Percentiles rank a stretch among this genome's conserved stretches.
Evolutionary conservation across 2,888 invertebrate species (phyloP).

Genomic region (Patella caerulea): DNA sequence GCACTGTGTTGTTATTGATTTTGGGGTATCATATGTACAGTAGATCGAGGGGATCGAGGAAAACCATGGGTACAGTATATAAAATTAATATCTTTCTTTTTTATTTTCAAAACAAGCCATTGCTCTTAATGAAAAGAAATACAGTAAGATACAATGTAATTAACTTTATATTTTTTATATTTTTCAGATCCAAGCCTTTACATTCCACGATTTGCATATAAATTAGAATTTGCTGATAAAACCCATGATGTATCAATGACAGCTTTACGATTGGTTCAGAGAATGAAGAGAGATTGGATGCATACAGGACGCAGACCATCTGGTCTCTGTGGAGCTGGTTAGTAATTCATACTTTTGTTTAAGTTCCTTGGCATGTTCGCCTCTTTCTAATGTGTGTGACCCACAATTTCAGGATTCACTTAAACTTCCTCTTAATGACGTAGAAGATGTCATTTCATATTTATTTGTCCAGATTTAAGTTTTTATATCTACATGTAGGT

Average conservation of each 20-base stretch:
- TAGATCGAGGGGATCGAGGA: too few relatives aligned
- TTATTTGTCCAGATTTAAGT: too few relatives aligned
- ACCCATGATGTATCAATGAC: conserved; percentile 96
- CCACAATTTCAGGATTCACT: not conserved
- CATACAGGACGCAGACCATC: conserved; percentile 96
- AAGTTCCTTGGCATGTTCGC: not conserved
- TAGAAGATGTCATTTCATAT: too few relatives aligned
- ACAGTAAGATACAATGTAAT: too few relatives aligned
- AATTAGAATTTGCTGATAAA: conserved; percentile 91
- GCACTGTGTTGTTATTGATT: too few relatives aligned
- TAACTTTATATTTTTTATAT: not conserved
- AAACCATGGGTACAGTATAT: too few relatives aligned
- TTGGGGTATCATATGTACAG: too few relatives aligned
- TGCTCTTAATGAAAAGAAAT: too few relatives aligned
- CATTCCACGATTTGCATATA: conserved; percentile 93
- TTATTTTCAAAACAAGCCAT: too few relatives aligned
- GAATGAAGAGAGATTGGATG: conserved; percentile 98
- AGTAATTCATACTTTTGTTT: conserved; percentile 30
- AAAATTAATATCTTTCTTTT: too few relatives aligned
- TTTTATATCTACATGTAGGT: too few relatives aligned
- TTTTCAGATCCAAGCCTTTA: conserved; percentile 92
- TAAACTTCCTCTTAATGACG: not conserved
- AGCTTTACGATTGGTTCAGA: conserved; percentile 90
- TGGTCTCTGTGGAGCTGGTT: conserved; percentile 97
- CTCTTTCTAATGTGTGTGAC: not conserved